Evolutionary conservation across 2,797 vertebrate genomes (phyloP).

Genomic region (Cynopterus sphinx): DNA sequence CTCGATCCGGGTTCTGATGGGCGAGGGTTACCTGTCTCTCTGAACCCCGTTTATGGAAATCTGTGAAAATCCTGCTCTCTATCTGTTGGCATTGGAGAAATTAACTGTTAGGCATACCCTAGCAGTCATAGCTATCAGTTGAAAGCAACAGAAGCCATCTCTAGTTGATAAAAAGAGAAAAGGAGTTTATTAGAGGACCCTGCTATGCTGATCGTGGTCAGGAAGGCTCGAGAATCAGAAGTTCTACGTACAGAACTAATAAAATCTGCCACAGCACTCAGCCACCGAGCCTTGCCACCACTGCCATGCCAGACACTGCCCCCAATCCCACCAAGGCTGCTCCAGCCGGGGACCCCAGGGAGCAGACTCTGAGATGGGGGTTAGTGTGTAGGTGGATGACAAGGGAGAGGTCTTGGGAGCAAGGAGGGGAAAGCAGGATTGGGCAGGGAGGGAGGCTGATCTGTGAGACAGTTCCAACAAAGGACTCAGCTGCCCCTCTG

Average conservation of each 20-base stretch:
- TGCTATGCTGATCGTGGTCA: fast-evolving
- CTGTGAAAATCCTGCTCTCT: background rate
- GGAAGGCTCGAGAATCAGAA: background rate
- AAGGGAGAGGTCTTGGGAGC: background rate
- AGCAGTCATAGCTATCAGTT: background rate
- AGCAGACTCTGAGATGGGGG: background rate
- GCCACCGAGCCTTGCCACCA: background rate
- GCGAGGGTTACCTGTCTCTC: background rate
- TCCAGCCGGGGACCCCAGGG: fast-evolving
- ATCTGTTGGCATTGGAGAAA: background rate
- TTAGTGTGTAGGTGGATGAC: too few relatives aligned
- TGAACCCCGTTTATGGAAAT: background rate
- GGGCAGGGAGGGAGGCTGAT: background rate
- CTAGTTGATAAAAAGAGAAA: background rate
- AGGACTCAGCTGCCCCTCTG: background rate
- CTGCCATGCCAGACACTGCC: fast-evolving
- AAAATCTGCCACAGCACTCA: fast-evolving
- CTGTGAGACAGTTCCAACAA: background rate
- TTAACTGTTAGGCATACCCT: background rate
- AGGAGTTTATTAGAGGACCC: background rate
- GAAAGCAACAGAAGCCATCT: background rate
- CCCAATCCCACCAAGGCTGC: background rate
- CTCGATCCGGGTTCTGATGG: fast-evolving
- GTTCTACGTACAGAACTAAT: background rate
- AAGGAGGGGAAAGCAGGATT: background rate